Evolutionary conservation across 2,113 vertebrate species (phyloP), one percentile per base, ranked within the genome.

Genomic region (Pterophyllum scalare): DNA sequence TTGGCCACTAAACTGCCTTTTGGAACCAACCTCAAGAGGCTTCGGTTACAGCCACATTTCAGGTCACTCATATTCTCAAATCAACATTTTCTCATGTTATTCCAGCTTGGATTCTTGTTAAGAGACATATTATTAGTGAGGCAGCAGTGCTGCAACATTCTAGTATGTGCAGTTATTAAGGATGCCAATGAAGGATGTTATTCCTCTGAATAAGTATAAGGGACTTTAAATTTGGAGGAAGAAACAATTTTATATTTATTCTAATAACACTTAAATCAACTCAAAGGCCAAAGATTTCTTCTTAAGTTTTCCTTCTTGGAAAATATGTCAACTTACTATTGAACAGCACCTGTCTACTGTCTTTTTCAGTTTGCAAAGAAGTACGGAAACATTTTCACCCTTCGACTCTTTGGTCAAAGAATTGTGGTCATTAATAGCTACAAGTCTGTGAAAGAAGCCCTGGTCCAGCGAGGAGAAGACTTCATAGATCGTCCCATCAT

Each of bases 391-490:
- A 67, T 67, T 46, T 67, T 67, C 14, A 67, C 35, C 38, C 38
- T 67, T 67, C 38, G 0, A 67, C 0, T 67, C 38, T 67, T 26
- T 67, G 62, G 62, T 67, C 38, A 26, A 5, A 46, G 0, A 65
- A 35, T 43, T 65, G 62, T 65, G 62, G 15, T 65, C n/a, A 15
- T 65, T 65, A 67, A 67, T 67, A 20, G 62, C 62, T 67, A 67
- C 62, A 67, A 67, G 38, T 67, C 8, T 67, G 62, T 46, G 38
- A 67, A 67, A 33, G 62, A 67, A 67, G 62, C 62, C 22, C 62
- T 67, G 22, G 2, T 67, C 62, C 62, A 67, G 24, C 38, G 22
- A 46, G 62, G 62, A 10, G 22, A 67, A 46, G 62, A 67, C 62
- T 43, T 67, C 38, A 22, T 12, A 11, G 38, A 67, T 67, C 62